Percentiles rank a stretch among this genome's conserved stretches.
phyloP scores from a whole-genome alignment of 2,113 vertebrate genomes.

The Gobiocypris rarus region DNA sequence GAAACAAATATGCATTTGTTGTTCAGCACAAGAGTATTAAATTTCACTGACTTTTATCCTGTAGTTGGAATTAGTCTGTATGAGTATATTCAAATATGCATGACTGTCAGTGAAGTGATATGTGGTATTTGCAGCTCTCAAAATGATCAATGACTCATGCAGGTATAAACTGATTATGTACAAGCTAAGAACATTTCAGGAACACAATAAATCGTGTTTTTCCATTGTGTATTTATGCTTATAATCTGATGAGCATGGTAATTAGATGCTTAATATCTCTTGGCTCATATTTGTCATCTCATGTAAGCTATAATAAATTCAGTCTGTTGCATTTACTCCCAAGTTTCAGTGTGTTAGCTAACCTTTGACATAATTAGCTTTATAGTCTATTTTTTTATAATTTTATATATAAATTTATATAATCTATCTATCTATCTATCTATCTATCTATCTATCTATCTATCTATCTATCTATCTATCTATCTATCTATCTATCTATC shows the following conservation, averaged over 20 bases:
- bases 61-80: constrained; percentile 1
- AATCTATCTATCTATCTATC: no score
- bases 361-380: constrained; percentile 2
- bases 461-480: no score
- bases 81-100: constrained; percentile 20
- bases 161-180: constrained; percentile 35
- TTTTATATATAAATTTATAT: no score
- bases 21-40: neutral
- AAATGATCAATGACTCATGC: constrained; percentile 10
- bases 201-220: constrained; percentile 11
- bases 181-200: constrained; percentile 23
- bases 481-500: no score
- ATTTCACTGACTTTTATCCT: constrained; percentile 7
- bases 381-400: rapidly evolving
- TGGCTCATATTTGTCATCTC: constrained; percentile 46
- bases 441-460: no score
- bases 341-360: constrained; percentile 4
- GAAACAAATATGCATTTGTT: neutral
- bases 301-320: constrained; percentile 67
- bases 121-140: constrained; percentile 20
- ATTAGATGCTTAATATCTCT: constrained; percentile 48
- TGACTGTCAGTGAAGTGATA: constrained; percentile 15
- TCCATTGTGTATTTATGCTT: constrained; percentile 38
- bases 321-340: constrained; percentile 59
- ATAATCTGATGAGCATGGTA: constrained; percentile 30